Evolutionary conservation across 2,888 invertebrate genomes (phyloP).

Genomic region (Halocaridina rubra): DNA sequence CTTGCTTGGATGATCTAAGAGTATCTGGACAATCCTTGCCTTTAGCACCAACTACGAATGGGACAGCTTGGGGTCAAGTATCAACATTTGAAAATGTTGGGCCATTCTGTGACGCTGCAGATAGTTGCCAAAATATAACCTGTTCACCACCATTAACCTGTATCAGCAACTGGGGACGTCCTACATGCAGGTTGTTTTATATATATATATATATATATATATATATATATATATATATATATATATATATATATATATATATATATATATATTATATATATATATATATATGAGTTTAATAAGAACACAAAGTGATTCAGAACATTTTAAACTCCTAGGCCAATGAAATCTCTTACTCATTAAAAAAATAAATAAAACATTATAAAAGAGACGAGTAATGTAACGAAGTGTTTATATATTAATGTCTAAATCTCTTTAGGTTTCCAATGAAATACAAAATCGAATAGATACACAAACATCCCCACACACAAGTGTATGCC

Average conservation of each 20-base stretch:
- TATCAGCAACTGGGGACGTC: background rate
- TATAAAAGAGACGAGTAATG: no score
- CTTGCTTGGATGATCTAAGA: conserved; percentile 14
- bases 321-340: no score
- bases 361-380: no score
- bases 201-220: background rate
- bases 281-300: background rate
- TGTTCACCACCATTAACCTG: background rate
- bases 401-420: no score
- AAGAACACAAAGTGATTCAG: no score
- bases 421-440: no score
- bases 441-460: no score
- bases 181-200: background rate
- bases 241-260: background rate
- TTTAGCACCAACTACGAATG: background rate
- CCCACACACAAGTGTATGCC: no score
- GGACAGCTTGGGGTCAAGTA: background rate
- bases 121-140: background rate
- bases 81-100: background rate
- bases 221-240: background rate
- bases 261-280: background rate
- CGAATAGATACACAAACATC: no score
- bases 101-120: background rate
- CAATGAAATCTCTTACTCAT: no score
- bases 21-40: background rate